A percentile compares a stretch with the other conserved stretches of the same genome.
These are phyloP conservation scores for Ctenodactylus gundi DNA, from an alignment of 2,113 vertebrate species.

Conservation along the genomic window DNA sequence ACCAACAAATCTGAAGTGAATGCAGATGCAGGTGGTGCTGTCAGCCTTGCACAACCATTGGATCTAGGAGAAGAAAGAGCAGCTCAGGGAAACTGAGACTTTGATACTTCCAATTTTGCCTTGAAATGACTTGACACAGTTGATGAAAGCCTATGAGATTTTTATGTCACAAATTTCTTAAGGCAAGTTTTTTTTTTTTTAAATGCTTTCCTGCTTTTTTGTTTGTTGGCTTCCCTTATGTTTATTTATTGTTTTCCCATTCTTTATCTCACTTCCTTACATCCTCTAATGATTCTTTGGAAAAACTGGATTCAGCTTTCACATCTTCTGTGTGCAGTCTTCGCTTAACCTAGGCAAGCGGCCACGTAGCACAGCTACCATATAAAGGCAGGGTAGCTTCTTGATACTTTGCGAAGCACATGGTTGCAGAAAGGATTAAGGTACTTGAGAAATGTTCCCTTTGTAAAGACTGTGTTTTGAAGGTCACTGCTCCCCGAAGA, in stretches of 20 bases:
- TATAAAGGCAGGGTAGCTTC: not conserved
- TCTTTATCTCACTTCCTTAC: not conserved
- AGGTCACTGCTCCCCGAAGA: not conserved
- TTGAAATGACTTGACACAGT: not conserved
- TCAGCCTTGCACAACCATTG: not conserved
- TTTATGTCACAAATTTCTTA: not conserved
- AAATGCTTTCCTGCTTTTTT: too few species aligned
- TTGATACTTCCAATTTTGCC: not conserved
- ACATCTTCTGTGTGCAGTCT: not conserved
- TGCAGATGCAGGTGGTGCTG: too few species aligned
- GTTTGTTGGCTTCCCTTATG: too few species aligned
- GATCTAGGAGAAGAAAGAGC: not conserved
- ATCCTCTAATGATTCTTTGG: not conserved
- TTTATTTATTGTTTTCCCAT: too few species aligned
- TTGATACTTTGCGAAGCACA: not conserved
- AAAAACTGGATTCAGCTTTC: not conserved
- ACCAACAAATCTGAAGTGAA: not conserved
- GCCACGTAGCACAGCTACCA: not conserved
- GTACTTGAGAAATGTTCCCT: not conserved
- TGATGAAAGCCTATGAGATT: not conserved
- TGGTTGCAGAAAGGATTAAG: not conserved
- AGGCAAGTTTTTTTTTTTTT: not conserved
- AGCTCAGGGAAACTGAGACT: not conserved
- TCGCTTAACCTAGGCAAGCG: not conserved
- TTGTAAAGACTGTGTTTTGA: not conserved